Base-by-base conservation (phyloP, 1,140 invertebrate genomes). In the Lucilia sericata region DNA sequence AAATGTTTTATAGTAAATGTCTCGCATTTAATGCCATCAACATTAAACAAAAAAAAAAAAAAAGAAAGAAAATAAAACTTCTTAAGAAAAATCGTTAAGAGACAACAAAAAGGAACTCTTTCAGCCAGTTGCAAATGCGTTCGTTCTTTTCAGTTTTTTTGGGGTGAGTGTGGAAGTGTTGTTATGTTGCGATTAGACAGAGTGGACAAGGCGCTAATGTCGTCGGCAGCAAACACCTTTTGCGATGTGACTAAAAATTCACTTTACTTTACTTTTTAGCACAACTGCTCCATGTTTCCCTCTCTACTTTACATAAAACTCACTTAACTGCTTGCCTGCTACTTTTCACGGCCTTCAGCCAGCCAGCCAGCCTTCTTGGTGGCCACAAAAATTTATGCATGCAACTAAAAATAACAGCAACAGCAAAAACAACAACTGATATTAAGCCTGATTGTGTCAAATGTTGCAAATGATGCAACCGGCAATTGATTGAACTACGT, bases 191-290 rank as follows among this genome's bases (percentile, higher is more conserved):
- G 76, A 80, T 80, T 80, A 80, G 76, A 84, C 65, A 49, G 51
- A 76, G 76, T 60, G 74, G 21, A 10, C 21, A 55, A 55, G 88
- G 88, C 89, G 88, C 88, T 90, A 90, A 90, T 90, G 88, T 90
- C 88, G 88, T 88, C 87, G 88, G 55, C 80, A 88, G 88, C 88
- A 88, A 90, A 90, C 88, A 90, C 88, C 88, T 90, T 90, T 88
- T 88, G 88, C 88, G 88, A 76, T 89, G 88, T 89, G 89, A 88
- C 88, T 88, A 89, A 87, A 89, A 87, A 88, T 87, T 87, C 88
- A 89, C 87, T 88, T 87, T 85, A 14, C 34, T 42, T 30, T 30
- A 30, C 25, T 30, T 30, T 42, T 42, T 76, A 87, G 83, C 85
- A 8, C 7, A 42, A 42, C 42, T 42, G 42, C 2, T 8, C 42